These are phyloP conservation scores for Nematopogon swammerdamellus DNA, from an alignment of 2,888 invertebrate species.

Conservation along the genomic window DNA sequence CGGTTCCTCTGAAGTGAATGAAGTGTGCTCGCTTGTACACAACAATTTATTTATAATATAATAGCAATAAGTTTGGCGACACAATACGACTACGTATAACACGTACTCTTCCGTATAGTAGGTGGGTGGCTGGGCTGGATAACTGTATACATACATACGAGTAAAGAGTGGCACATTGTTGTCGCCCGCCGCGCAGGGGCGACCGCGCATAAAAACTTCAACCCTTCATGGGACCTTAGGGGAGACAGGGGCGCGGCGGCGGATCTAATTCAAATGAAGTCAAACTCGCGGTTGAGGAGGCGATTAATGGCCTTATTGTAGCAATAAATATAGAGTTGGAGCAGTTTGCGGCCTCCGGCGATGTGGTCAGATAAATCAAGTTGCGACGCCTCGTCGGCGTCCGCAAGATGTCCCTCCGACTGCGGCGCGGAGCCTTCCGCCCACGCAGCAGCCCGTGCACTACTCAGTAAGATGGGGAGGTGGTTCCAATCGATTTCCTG, in stretches of 20 bases:
- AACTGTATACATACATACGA: too few species aligned
- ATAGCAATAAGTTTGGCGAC: too few species aligned
- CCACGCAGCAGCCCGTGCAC: neutral
- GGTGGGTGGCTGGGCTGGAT: too few species aligned
- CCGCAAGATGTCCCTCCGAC: slow-evolving; percentile 34
- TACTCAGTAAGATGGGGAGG: neutral
- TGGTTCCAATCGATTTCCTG: too few species aligned
- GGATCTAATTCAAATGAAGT: slow-evolving; percentile 11
- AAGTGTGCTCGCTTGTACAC: too few species aligned
- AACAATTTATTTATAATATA: too few species aligned
- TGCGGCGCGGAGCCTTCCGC: slow-evolving; percentile 8
- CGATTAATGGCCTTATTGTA: slow-evolving; percentile 54
- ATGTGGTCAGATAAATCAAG: slow-evolving; percentile 43
- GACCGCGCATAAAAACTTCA: neutral
- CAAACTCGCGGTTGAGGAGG: slow-evolving; percentile 27
- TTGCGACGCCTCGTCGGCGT: slow-evolving; percentile 16
- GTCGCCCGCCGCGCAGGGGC: neutral
- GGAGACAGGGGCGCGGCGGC: slow-evolving; percentile 1
- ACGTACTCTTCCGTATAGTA: too few species aligned
- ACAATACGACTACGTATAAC: too few species aligned
- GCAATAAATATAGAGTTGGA: slow-evolving; percentile 50
- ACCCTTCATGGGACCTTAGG: slow-evolving; percentile 2
- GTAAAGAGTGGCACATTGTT: too few species aligned
- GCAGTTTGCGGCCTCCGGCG: slow-evolving; percentile 41
- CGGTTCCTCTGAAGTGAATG: too few species aligned